phyloP scores from a whole-genome alignment of 2,113 vertebrate genomes.

The Saiga tatarica region DNA sequence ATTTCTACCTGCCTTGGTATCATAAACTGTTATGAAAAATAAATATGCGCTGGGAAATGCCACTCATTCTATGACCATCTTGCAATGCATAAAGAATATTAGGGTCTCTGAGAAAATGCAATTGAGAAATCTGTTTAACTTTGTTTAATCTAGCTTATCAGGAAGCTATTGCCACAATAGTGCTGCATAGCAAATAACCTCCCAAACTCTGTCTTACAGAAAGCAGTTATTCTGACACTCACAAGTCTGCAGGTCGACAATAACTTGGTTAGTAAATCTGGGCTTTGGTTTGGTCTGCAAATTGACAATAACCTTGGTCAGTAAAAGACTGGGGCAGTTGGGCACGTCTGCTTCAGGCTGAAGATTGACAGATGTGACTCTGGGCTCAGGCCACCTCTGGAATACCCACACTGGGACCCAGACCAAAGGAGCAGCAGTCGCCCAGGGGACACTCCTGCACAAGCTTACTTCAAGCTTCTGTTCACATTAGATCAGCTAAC shows the following conservation, averaged over 20 bases:
- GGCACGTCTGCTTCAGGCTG: neutral
- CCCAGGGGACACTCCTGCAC: neutral
- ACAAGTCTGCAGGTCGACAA: neutral
- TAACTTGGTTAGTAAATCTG: neutral
- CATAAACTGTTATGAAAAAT: neutral
- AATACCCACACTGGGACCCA: neutral
- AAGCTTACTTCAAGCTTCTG: neutral
- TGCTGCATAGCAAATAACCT: neutral
- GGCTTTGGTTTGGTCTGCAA: neutral
- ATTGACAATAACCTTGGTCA: neutral
- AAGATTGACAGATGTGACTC: neutral
- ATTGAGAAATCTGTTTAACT: neutral
- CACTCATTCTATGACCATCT: neutral
- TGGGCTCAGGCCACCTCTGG: neutral
- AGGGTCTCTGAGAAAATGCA: neutral
- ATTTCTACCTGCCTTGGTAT: neutral
- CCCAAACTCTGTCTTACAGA: neutral
- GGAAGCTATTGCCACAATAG: neutral
- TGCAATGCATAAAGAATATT: neutral
- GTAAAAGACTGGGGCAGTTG: neutral
- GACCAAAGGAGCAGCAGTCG: neutral
- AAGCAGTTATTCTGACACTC: neutral
- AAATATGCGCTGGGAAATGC: neutral
- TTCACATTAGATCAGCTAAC: neutral
- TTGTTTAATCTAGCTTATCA: neutral